Evolutionary conservation across 2,888 invertebrate genomes (phyloP).

Genomic region (Parnassius orleans): DNA sequence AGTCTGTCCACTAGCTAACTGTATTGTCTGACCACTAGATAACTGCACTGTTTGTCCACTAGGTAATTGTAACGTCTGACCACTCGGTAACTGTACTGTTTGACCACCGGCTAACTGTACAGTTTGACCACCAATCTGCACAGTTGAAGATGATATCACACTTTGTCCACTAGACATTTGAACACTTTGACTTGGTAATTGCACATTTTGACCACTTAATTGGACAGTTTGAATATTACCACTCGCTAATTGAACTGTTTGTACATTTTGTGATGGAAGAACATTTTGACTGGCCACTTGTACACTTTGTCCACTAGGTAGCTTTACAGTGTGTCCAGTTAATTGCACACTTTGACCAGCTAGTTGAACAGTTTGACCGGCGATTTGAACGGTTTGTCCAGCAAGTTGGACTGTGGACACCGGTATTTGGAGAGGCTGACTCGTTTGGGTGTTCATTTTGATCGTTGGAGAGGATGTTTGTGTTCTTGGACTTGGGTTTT

Average conservation of each 20-base stretch:
- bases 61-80: slow-evolving; percentile 69
- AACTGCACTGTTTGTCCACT: slow-evolving; percentile 63
- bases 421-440: slow-evolving; percentile 52
- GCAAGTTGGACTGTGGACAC: slow-evolving; percentile 61
- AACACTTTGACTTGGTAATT: slow-evolving; percentile 52
- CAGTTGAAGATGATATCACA: slow-evolving; percentile 35
- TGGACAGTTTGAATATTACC: slow-evolving; percentile 51
- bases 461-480: slow-evolving; percentile 42
- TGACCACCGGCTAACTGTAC: slow-evolving; percentile 52
- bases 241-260: slow-evolving; percentile 60
- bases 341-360: slow-evolving; percentile 67
- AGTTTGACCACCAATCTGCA: slow-evolving; percentile 48
- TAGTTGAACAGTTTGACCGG: slow-evolving; percentile 64
- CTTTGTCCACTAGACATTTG: slow-evolving; percentile 31
- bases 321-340: slow-evolving; percentile 72
- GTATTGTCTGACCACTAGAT: slow-evolving; percentile 61
- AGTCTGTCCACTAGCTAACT: slow-evolving; percentile 60
- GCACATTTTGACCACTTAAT: slow-evolving; percentile 47
- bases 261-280: slow-evolving; percentile 57
- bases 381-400: slow-evolving; percentile 62
- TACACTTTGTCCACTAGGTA: slow-evolving; percentile 67
- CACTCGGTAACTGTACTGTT: slow-evolving; percentile 73
- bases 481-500: slow-evolving; percentile 46
- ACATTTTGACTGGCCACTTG: slow-evolving; percentile 51
- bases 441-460: slow-evolving; percentile 47